A percentile compares a stretch with the other conserved stretches of the same genome.
These are phyloP conservation scores for Penaeus chinensis DNA, from an alignment of 1,140 invertebrate species.

Conservation along the genomic window DNA sequence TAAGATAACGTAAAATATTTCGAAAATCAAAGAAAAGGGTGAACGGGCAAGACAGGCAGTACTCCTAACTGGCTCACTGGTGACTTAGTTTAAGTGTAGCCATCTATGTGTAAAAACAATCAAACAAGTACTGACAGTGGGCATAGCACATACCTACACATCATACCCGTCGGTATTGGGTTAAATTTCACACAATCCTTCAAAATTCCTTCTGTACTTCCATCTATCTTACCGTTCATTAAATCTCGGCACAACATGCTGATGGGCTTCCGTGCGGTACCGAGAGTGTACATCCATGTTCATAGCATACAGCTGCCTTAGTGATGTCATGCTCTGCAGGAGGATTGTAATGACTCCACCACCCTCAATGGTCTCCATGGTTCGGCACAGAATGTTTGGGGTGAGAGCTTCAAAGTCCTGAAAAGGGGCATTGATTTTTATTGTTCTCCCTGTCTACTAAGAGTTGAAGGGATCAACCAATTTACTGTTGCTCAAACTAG, in stretches of 20 bases:
- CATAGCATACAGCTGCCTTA: conserved; percentile 96
- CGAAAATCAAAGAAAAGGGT: too few relatives aligned
- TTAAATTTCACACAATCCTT: too few relatives aligned
- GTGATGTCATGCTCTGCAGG: conserved; percentile 84
- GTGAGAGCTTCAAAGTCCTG: conserved; percentile 99
- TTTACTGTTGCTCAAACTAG: too few relatives aligned
- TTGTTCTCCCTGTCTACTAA: background rate
- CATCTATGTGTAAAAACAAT: too few relatives aligned
- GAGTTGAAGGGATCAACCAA: background rate
- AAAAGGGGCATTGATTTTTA: conserved; percentile 65
- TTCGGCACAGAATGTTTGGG: conserved; percentile 97
- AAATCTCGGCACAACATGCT: conserved; percentile 92
- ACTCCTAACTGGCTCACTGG: too few relatives aligned
- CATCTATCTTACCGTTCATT: conserved; percentile 82
- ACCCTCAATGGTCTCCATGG: conserved; percentile 98
- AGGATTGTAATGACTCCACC: conserved; percentile 92
- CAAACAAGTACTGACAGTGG: too few relatives aligned
- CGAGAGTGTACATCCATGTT: conserved; percentile 98
- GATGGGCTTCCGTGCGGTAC: conserved; percentile 93
- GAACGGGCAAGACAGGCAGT: too few relatives aligned
- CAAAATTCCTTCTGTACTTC: background rate
- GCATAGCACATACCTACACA: too few relatives aligned
- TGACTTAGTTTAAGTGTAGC: too few relatives aligned
- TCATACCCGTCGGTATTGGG: too few relatives aligned
- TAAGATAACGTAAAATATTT: too few relatives aligned